Evolutionary conservation across 2,888 invertebrate genomes (phyloP), one percentile per base, ranked within the genome.

Genomic region (Cephus pygmeus): DNA sequence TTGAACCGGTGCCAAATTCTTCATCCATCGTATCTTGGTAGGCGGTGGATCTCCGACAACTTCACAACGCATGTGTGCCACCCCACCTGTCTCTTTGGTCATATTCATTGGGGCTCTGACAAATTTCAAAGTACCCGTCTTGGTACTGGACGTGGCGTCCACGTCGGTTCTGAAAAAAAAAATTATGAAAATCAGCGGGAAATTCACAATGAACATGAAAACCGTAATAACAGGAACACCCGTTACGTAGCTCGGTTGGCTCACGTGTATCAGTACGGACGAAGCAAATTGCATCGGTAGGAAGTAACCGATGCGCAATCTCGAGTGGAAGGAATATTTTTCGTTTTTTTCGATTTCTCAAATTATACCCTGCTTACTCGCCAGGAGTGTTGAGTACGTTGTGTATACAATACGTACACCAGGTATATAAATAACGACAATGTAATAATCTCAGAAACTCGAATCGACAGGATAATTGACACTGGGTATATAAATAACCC

Each of bases 1-100:
- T 34, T 87, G 87, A 3, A 94, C 87, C 0, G 92, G 93, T 4
- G 92, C 93, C 82, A 93, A 93, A 86, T 95, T 94, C 88, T 94
- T 94, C 87, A 92, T 93, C 95, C 96, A 96, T 73, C 91, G 91
- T 83, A 95, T 93, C 84, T 92, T 92, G 69, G 90, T 91, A 40
- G 94, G 94, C 1, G 93, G 92, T 0, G 94, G 94, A 83, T 93
- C 92, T 1, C 94, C 94, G 23, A 92, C 91, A 73, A 95, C 95
- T 88, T 95, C 95, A 89, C 96, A 96, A 73, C 93, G 90, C 83
- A 96, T 92, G 83, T 93, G 93, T 33, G 94, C 93, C 56, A 92
- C 92, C 79, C 94, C 94, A 4, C 95, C 95, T 9, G 93, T 91
- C 82, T 93, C 93, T 83, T 92, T 92, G 30, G 94, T 94, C 73